phyloP scores from a whole-genome alignment of 2,797 vertebrate genomes.

The Malurus splendens region DNA sequence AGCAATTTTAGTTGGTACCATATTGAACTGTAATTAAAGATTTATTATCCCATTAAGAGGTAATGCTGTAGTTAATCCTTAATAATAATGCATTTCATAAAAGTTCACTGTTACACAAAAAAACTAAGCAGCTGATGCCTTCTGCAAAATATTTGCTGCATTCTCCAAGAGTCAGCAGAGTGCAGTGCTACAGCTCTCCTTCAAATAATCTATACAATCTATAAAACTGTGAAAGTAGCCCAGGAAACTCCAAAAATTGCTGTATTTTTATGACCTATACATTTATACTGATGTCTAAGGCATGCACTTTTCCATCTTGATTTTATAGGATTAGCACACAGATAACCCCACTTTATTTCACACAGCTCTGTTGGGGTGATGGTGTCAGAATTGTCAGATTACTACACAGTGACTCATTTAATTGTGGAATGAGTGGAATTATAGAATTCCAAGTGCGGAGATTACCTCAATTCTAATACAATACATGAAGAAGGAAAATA shows the following conservation, averaged over 20 bases:
- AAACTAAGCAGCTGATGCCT: background rate
- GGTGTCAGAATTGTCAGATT: background rate
- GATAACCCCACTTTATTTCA: background rate
- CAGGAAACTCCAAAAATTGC: background rate
- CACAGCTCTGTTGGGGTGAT: background rate
- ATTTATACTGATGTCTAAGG: background rate
- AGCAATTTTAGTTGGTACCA: conserved; percentile 39
- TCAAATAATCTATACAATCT: background rate
- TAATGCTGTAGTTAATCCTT: conserved; percentile 65
- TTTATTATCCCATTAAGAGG: conserved; percentile 67
- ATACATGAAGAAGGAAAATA: background rate
- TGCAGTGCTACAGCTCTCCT: background rate
- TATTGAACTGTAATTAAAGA: conserved; percentile 64
- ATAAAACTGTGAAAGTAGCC: background rate
- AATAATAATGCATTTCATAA: conserved; percentile 57
- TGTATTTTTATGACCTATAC: background rate
- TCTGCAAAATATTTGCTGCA: conserved; percentile 21
- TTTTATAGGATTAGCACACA: background rate
- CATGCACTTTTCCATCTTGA: background rate
- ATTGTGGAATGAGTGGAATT: background rate
- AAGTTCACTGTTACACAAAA: conserved; percentile 39
- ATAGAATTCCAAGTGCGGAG: background rate
- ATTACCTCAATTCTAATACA: background rate
- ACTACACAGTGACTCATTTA: fast-evolving
- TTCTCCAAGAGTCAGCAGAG: conserved; percentile 7